A percentile compares a stretch with the other conserved stretches of the same genome.
Evolutionary conservation across 2,113 vertebrate species (phyloP).

Genomic region (Oxygymnocypris stewartii): DNA sequence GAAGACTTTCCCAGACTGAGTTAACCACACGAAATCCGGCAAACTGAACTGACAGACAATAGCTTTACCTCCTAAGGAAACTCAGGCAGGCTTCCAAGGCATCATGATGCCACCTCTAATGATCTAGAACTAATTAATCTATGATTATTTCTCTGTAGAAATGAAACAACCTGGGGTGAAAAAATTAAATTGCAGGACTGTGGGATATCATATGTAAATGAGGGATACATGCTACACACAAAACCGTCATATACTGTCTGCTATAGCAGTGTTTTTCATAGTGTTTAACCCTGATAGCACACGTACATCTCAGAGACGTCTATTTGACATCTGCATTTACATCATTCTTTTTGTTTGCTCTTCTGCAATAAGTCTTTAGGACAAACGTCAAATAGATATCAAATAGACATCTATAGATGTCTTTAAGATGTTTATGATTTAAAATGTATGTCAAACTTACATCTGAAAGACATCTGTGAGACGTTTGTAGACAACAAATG

Average conservation of each 20-base stretch:
- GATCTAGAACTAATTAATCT: not conserved
- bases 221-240: not conserved
- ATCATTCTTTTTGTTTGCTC: too few relatives aligned
- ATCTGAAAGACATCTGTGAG: too few relatives aligned
- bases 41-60: not conserved
- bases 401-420: too few relatives aligned
- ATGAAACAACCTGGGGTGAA: not conserved
- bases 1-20: not conserved
- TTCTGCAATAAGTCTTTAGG: too few relatives aligned
- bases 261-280: not conserved
- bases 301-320: too few relatives aligned
- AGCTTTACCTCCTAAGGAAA: not conserved
- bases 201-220: not conserved
- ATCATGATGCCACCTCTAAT: not conserved
- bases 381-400: too few relatives aligned
- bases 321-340: too few relatives aligned
- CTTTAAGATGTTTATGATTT: too few relatives aligned
- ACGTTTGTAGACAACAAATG: too few relatives aligned
- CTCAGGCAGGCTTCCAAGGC: not conserved
- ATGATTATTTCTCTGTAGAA: not conserved
- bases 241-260: not conserved
- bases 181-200: not conserved
- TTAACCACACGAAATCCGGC: too few relatives aligned
- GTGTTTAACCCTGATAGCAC: too few relatives aligned
- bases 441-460: too few relatives aligned